Evolutionary conservation across 2,113 vertebrate species (phyloP), one percentile per base, ranked within the genome.

Genomic region (Pseudorectes ferrugineus): DNA sequence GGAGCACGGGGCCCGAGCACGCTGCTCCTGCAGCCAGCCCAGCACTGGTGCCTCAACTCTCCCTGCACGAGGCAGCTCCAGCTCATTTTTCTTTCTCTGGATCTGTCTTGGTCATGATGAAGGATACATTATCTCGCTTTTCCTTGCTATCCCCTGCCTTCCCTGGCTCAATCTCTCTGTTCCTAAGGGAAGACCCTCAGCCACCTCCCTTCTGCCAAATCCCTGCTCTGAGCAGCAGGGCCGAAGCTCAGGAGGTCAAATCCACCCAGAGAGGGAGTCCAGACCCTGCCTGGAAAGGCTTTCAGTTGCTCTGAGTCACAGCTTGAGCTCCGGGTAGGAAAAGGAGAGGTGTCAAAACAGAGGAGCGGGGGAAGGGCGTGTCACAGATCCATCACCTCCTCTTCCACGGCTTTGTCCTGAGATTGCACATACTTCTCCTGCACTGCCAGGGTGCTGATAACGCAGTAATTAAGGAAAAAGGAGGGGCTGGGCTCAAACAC

Each of bases 341-440:
- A 71, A 92, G 87, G 40, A 67, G 89, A 92, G 80, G 80, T 61
- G 66, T 66, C 29, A 65, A 36, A 70, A 6, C 11, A 14, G 45
- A 63, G 77, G 11, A 33, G 91, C 20, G 3, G 4, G 42, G 52
- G 80, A 43, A 70, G 78, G 25, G 94, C 5, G 72, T 49, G 72
- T 91, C 66, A 94, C 43, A 96, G 40, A 68, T 99, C 98, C 98
- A 98, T 98, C 85, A 98, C 95, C 96, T 99, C 99, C 87, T 99
- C 98, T 74, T 99, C 98, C 95, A 99, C 95, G 0, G 98, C 97
- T 95, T 98, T 98, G 81, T 97, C 97, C 57, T 96, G 90, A 36
- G 98, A 92, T 78, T 97, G 97, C 91, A 99, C 94, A 93, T 99
- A 99, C 94, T 97, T 98, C 96, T 99, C 99, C 95, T 99, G 99